Conservation (phyloP, 2,113 vertebrate genomes). For the Motacilla tschutschensis region DNA sequence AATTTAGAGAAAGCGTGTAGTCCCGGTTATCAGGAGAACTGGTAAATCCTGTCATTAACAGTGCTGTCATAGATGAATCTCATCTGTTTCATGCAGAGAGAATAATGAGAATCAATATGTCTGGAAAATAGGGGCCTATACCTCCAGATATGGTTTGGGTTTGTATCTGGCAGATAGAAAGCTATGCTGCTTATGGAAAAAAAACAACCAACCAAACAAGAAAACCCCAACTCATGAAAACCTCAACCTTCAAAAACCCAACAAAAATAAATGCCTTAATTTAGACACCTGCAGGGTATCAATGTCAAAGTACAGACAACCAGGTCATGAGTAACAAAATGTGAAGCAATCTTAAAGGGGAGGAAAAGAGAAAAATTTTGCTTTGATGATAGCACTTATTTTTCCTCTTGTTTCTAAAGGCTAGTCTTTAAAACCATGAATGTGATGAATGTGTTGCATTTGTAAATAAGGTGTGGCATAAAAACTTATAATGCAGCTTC, state of each 20-base stretch:
- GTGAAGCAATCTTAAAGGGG: not conserved
- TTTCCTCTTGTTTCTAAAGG: not conserved
- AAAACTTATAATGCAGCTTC: not conserved
- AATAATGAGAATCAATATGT: not conserved
- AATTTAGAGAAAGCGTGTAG: not conserved
- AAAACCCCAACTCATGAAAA: not conserved
- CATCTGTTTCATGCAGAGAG: not conserved
- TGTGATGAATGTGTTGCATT: not conserved
- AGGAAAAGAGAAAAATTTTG: not conserved
- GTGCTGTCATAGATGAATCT: not conserved
- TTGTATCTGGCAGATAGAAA: not conserved
- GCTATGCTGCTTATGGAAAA: not conserved
- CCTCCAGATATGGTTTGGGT: not conserved
- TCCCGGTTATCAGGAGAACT: not conserved
- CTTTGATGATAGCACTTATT: not conserved
- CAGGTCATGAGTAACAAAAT: not conserved
- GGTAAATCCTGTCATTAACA: not conserved
- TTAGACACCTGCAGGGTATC: not conserved
- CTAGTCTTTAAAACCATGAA: not conserved
- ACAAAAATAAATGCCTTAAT: not conserved
- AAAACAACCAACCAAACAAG: not conserved
- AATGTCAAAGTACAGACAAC: not conserved
- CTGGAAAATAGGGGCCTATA: not conserved
- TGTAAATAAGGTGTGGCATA: slow-evolving; percentile 24
- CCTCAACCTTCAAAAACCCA: rapidly evolving